Evolutionary conservation across 1,140 invertebrate species (phyloP), one percentile per base, ranked within the genome.

Genomic region (Diorhabda sublineata): DNA sequence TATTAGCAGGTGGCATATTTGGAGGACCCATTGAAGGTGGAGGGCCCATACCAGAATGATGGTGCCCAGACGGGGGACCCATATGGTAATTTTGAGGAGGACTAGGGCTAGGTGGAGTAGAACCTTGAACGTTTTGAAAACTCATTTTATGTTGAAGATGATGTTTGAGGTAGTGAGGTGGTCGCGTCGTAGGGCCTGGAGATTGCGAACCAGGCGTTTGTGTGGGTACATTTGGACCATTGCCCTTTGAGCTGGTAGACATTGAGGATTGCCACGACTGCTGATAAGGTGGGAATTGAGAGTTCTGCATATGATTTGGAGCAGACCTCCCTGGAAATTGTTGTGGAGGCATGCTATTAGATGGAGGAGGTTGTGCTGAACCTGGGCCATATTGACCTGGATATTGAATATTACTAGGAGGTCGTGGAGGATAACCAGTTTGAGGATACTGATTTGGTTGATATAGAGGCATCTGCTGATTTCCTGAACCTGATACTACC

Each of bases 61-160:
- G 81, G 66, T 82, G 80, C 9, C 78, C 78, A 76, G 87, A 84
- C 42, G 87, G 82, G 52, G 84, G 83, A 63, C 85, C 85, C 82
- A 85, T 84, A 62, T 85, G 84, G 76, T 87, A 87, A 61, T 82
- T 83, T 77, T 85, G 85, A 42, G 85, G 85, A 44, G 87, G 85
- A 71, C 82, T 81, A 61, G 81, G 80, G 72, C 81, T 83, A 43
- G 83, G 83, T 42, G 87, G 86, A 58, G 87, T 84, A 52, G 85
- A 84, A 67, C 84, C 83, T 78, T 78, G 83, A 66, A 75, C 71
- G 69, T 81, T 81, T 69, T 80, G 80, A 78, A 85, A 85, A 71
- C 86, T 84, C 77, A 87, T 84, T 80, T 89, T 87, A 78, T 89
- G 86, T 81, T 88, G 85, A 74, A 87, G 81, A 82, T 90, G 89